Percentiles rank a stretch among this genome's conserved stretches.
Conservation (phyloP, 2,113 vertebrate species). For the Bos javanicus region DNA sequence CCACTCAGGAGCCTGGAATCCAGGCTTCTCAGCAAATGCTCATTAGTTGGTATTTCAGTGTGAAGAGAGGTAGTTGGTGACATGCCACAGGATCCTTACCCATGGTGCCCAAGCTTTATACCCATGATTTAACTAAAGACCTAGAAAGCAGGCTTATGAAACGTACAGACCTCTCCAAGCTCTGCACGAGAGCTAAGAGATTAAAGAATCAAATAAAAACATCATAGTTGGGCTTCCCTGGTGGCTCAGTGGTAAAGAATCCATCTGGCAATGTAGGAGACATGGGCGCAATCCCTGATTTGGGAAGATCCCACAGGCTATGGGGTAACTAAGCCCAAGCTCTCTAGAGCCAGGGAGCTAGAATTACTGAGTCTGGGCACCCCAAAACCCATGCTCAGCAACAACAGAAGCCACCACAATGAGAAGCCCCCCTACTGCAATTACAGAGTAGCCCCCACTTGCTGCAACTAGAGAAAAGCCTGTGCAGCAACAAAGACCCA, state of each 20-base stretch:
- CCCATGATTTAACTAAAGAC: background rate
- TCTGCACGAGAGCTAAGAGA: background rate
- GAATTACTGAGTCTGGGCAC: background rate
- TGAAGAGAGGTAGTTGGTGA: background rate
- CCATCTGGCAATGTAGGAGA: background rate
- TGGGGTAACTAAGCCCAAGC: background rate
- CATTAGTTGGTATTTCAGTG: background rate
- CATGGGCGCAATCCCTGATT: background rate
- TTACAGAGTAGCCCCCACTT: background rate
- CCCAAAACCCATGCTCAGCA: background rate
- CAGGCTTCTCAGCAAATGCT: background rate
- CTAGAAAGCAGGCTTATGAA: background rate
- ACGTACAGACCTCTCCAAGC: background rate
- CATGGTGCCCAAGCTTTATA: background rate
- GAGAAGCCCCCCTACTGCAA: background rate
- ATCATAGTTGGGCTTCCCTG: background rate
- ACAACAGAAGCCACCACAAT: background rate
- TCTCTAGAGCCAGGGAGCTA: background rate
- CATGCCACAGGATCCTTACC: background rate
- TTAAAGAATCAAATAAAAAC: slow-evolving; percentile 7
- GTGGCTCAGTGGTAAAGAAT: background rate
- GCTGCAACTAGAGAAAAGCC: background rate
- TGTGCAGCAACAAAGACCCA: background rate
- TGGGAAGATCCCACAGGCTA: background rate
- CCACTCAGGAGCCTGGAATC: background rate